Evolutionary conservation across 2,113 vertebrate genomes (phyloP), one percentile per base, ranked within the genome.

Genomic region (Euleptes europaea): DNA sequence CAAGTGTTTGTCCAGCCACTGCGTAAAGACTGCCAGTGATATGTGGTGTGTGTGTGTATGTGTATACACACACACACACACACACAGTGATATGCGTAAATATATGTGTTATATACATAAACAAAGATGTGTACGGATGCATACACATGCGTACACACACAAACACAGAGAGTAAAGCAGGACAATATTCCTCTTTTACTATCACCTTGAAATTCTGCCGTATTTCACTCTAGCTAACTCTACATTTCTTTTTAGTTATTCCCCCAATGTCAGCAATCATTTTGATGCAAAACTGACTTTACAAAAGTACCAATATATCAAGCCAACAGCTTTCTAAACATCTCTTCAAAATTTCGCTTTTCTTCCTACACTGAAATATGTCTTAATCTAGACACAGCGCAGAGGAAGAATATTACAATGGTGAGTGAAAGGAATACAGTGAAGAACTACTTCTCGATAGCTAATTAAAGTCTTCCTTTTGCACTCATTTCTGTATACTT

Each of bases 251-350:
- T 89, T 84, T 51, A 71, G 85, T 23, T 78, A 63, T 77, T 33
- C 90, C 90, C 91, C 83, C 7, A 69, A 90, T 78, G 84, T 92
- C 60, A 90, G 71, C 75, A 80, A 85, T 86, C 88, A 89, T 88
- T 90, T 88, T 90, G 71, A 90, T 88, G 78, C 65, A 82, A 69
- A 77, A 40, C 7, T 78, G 49, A 42, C 4, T 49, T 35, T 38
- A 90, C 80, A 91, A 87, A 82, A 90, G 80, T n/a, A 85, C 69
- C 33, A 17, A 17, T 47, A 47, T 47, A 87, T 78, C 42, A 89
- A 82, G 70, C 78, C 87, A 93, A 78, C 79, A 90, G 78, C 87
- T 95, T 40, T 15, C 8, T 42, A 38, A 93, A 87, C 70, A 89
- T 78, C 79, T 92, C 71, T 88, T 93, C 83, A 66, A 0, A 77